Percentiles rank a stretch among this genome's conserved stretches.
phyloP scores from a whole-genome alignment of 2,888 invertebrate species.

The Lasioglossum oenotherae region DNA sequence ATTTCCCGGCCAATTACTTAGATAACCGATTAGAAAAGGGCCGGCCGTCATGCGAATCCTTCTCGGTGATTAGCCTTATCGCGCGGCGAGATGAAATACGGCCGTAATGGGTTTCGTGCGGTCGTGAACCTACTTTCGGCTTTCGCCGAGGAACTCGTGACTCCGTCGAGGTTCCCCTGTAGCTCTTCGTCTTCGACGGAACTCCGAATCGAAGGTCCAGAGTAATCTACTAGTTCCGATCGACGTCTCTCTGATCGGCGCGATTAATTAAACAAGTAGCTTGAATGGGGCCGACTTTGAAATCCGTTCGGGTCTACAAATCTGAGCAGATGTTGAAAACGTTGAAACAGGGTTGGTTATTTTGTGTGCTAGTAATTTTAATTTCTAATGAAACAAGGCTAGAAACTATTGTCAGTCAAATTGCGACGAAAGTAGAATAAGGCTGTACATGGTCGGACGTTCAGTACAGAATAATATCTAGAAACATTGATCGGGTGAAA shows the following conservation, averaged over 20 bases:
- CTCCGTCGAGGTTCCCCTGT: background rate
- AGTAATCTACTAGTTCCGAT: background rate
- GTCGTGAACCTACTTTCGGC: slow-evolving; percentile 14
- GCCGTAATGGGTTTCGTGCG: slow-evolving; percentile 9
- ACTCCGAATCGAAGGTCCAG: background rate
- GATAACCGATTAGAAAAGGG: slow-evolving; percentile 30
- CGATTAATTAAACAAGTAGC: background rate
- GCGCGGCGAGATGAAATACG: slow-evolving; percentile 22
- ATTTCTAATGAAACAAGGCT: background rate
- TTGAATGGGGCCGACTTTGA: background rate
- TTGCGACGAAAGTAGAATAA: background rate
- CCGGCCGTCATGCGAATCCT: slow-evolving; percentile 15
- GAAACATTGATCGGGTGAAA: background rate
- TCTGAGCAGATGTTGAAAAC: background rate
- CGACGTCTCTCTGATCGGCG: background rate
- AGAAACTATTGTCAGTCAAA: background rate
- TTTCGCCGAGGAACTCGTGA: background rate
- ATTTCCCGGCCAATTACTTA: slow-evolving; percentile 28
- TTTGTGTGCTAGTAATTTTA: background rate
- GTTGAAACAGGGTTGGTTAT: background rate
- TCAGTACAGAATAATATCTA: background rate
- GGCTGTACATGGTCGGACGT: background rate
- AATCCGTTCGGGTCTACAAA: background rate
- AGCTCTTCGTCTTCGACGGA: background rate
- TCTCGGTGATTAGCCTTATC: slow-evolving; percentile 33